Conservation (phyloP, 1,140 invertebrate genomes). For the Megalopta genalis region DNA sequence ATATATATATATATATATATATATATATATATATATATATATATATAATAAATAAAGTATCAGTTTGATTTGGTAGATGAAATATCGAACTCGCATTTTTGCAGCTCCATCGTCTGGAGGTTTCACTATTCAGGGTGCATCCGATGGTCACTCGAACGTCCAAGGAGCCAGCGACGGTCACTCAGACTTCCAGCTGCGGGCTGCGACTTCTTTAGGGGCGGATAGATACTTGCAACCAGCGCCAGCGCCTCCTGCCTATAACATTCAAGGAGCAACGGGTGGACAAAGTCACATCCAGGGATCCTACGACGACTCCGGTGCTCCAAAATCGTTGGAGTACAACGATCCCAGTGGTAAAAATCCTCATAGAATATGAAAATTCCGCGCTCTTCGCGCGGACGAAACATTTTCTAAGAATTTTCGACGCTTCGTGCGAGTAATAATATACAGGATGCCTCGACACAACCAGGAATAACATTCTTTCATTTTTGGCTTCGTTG, state of each 20-base stretch:
- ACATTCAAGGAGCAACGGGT: conserved; percentile 69
- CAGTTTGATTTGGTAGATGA: too few species aligned
- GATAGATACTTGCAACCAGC: conserved; percentile 54
- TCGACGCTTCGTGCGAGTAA: too few species aligned
- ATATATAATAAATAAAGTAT: too few species aligned
- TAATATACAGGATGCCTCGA: too few species aligned
- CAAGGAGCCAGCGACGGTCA: conserved; percentile 75
- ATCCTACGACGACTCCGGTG: conserved; percentile 60
- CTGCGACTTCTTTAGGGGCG: conserved; percentile 61
- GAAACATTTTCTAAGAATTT: too few species aligned
- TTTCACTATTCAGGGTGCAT: conserved; percentile 74
- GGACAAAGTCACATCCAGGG: conserved; percentile 66
- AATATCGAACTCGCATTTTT: conserved; percentile 16
- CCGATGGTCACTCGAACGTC: conserved; percentile 72
- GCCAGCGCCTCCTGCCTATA: conserved; percentile 43
- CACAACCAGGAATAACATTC: too few species aligned
- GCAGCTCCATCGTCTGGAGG: conserved; percentile 69
- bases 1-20: too few species aligned
- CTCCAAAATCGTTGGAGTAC: conserved; percentile 70
- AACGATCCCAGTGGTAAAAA: conserved; percentile 73
- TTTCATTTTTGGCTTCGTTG: too few species aligned
- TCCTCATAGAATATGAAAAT: too few species aligned
- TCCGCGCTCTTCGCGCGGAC: too few species aligned
- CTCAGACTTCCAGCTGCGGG: conserved; percentile 72
- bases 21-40: too few species aligned